A percentile compares a stretch with the other conserved stretches of the same genome.
Conservation (phyloP, 1,140 invertebrate species). For the Daktulosphaira vitifoliae region DNA sequence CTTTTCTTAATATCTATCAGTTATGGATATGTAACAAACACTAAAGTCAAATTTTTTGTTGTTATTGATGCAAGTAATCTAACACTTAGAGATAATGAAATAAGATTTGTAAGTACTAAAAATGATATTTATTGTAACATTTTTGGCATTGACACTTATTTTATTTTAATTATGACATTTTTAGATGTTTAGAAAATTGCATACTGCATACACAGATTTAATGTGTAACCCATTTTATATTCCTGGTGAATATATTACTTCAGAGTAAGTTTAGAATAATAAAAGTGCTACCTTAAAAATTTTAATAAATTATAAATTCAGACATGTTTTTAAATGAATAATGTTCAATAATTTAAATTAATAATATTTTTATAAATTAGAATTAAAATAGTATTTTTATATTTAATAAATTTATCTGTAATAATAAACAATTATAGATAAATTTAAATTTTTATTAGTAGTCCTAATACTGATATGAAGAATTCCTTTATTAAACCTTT, state of each 20-base stretch:
- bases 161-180: slow-evolving; percentile 37
- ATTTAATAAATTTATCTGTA: too few species aligned
- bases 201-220: slow-evolving; percentile 82
- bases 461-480: too few species aligned
- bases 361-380: too few species aligned
- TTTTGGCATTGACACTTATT: neutral
- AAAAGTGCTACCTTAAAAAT: too few species aligned
- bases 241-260: slow-evolving; percentile 72
- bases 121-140: neutral
- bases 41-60: slow-evolving; percentile 89
- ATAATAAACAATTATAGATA: too few species aligned
- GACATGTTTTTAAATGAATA: too few species aligned
- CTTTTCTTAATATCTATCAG: slow-evolving; percentile 46
- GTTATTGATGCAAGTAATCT: slow-evolving; percentile 86
- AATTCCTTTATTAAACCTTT: too few species aligned
- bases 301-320: too few species aligned
- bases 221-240: slow-evolving; percentile 92
- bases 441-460: too few species aligned
- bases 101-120: slow-evolving; percentile 70
- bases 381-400: too few species aligned
- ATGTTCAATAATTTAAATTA: too few species aligned
- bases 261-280: slow-evolving; percentile 72
- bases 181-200: slow-evolving; percentile 82
- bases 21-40: slow-evolving; percentile 97
- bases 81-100: slow-evolving; percentile 85